Evolutionary conservation across 2,113 vertebrate species (phyloP), one percentile per base, ranked within the genome.

Genomic region (Peromyscus polionotus): DNA sequence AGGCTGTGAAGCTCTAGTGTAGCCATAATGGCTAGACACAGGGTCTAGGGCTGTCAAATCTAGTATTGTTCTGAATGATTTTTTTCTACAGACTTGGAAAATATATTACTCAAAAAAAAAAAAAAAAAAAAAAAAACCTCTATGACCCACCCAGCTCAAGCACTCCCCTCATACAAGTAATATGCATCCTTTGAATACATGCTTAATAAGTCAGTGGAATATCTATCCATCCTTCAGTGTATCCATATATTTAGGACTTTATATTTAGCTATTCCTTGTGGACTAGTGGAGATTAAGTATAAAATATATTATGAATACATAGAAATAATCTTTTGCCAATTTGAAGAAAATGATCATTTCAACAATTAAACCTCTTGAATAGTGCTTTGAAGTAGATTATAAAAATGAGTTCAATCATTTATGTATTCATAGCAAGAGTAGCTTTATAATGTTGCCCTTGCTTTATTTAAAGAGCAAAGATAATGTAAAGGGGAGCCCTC

Each of bases 341-440:
- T 84, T 93, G 17, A 22, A 94, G 51, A 95, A 95, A 81, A 94
- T 13, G 45, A 19, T 72, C 45, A 88, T 72, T 96, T 81, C 26
- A 75, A 42, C 54, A 65, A 39, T 65, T 36, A 81, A 87, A 16
- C 3, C 89, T 72, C 12, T 26, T n/a, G 16, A 26, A 39, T 61
- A 3, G 22, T 70, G 9, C 6, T 76, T 48, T 84, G 61, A 84
- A 68, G 73, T 12, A 84, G 4, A n/a, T 42, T 59, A 1, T 85
- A 19, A 54, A 33, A 85, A 76, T 59, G 26, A 45, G 19, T 73
- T 85, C 1, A 68, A 36, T 9, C 90, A 79, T 90, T 76, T 91
- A 26, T 65, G 54, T 17, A 26, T 42, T 3, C 42, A 59, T 22
- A 75, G 83, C 86, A 79, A 48, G 1, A 22, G 4, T 22, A 28